phyloP scores from a whole-genome alignment of 30 jellyfish, hydroid and myxozoan species.

The Chrysaora quinquecirrha region DNA sequence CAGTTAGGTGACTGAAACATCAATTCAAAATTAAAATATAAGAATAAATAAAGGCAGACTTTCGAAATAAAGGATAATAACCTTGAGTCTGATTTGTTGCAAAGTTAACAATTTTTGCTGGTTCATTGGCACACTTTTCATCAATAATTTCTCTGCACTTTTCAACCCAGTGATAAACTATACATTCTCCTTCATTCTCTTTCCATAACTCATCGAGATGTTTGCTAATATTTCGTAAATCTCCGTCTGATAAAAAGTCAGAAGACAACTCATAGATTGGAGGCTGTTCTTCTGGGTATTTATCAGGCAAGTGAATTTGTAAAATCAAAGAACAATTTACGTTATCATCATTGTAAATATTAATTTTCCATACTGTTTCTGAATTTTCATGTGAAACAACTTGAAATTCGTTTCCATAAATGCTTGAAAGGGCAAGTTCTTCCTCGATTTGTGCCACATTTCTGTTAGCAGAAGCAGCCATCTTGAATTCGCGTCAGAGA shows the following conservation, averaged over 20 bases:
- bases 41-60: too few relatives aligned
- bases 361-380: constrained; percentile 36
- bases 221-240: constrained; percentile 9
- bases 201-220: constrained; percentile 65
- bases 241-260: constrained; percentile 68
- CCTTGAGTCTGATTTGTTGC: too few relatives aligned
- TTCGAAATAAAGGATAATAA: too few relatives aligned
- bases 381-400: background rate
- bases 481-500: too few relatives aligned
- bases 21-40: too few relatives aligned
- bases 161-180: constrained; percentile 78
- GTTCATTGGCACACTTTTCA: too few relatives aligned
- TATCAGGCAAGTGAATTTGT: constrained; percentile 48
- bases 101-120: too few relatives aligned
- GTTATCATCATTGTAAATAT: constrained; percentile 51
- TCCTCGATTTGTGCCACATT: constrained; percentile 55
- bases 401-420: constrained; percentile 71
- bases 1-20: too few relatives aligned
- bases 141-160: constrained; percentile 59
- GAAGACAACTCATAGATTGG: constrained; percentile 69
- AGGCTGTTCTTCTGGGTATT: constrained; percentile 64
- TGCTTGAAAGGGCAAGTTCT: constrained; percentile 74
- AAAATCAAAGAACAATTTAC: constrained; percentile 84
- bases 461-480: too few relatives aligned
- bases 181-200: constrained; percentile 58